Conservation (phyloP, 2,797 vertebrate genomes). For the Odontamblyopus lacepedii region DNA sequence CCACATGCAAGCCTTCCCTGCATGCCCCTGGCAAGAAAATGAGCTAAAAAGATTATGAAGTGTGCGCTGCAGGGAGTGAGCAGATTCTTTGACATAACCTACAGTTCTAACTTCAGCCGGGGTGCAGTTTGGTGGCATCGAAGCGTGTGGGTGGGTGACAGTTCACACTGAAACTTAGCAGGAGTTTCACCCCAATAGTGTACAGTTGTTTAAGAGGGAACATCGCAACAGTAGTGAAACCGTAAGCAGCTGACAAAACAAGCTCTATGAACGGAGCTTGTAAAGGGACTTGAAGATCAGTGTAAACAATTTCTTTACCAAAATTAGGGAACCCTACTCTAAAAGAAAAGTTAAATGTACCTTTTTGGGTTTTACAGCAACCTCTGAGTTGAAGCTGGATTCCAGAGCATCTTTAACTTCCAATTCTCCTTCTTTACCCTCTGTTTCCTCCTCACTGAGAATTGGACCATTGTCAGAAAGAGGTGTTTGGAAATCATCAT, state of each 20-base stretch:
- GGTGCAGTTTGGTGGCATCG: conserved; percentile 16
- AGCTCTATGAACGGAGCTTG: conserved; percentile 32
- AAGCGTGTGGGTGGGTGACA: conserved; percentile 18
- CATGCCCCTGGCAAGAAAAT: conserved; percentile 27
- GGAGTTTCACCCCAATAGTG: conserved; percentile 11
- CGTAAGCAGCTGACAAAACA: conserved; percentile 42
- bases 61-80: conserved; percentile 21
- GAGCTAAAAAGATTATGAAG: conserved; percentile 46
- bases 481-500: conserved; percentile 96
- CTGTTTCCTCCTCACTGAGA: conserved; percentile 88
- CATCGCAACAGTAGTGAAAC: conserved; percentile 26
- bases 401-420: conserved; percentile 86
- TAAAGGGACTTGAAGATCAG: conserved; percentile 38
- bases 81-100: conserved; percentile 30
- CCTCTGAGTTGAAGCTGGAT: conserved; percentile 82
- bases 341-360: conserved; percentile 69
- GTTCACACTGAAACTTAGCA: conserved; percentile 29
- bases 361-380: conserved; percentile 85
- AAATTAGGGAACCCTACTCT: neutral
- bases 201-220: conserved; percentile 18
- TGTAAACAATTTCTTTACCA: conserved; percentile 8
- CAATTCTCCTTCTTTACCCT: conserved; percentile 86
- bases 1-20: conserved; percentile 22
- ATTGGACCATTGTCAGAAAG: conserved; percentile 92
- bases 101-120: conserved; percentile 17